Base-by-base conservation (phyloP, 2,797 vertebrate genomes). In the Chelon labrosus region DNA sequence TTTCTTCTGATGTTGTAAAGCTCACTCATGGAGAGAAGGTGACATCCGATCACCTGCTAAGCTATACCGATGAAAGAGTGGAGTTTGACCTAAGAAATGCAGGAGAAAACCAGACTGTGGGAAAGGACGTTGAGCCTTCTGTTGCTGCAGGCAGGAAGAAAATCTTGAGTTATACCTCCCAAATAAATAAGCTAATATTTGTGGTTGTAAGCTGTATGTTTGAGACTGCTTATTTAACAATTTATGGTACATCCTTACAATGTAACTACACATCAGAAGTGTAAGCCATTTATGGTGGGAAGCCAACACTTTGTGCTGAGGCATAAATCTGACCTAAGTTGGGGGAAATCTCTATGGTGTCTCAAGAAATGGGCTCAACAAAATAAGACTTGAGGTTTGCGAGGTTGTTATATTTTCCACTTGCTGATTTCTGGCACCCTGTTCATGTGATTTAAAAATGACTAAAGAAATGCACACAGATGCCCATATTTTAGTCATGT, bases 1-100 rank as follows among this genome's bases (percentile, higher is more conserved):
- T 87, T 84, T 80, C 51, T 49, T 64, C 59, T 58, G 46, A 61
- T 79, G 44, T 68, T 70, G 60, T 63, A 70, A 69, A 54, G 27
- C 59, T 85, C 67, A 80, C 84, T 83, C 71, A 60, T 59, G 38
- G 67, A 82, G 31, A 47, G 62, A 56, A 63, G 46, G 61, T 67
- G 73, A 77, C 67, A 82, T 44, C 67, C 74, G 66, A 60, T 77
- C 39, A 67, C 52, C 80, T 64, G 61, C 70, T 56, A 54, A 61
- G 17, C 20, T 14, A 54, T 54, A 49, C 52, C 35, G 20, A 66
- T 69, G 44, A 55, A 65, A 68, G 49, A 50, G n/a, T 10, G n/a
- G 1, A 39, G 19, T 66, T 64, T 76, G 69, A 68, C 22, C 41
- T 11, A 14, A 13, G 22, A 42, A 61, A 70, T 37, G 14, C 65